Conservation (phyloP, 2,888 invertebrate species). For the Drosophila neotestacea region DNA sequence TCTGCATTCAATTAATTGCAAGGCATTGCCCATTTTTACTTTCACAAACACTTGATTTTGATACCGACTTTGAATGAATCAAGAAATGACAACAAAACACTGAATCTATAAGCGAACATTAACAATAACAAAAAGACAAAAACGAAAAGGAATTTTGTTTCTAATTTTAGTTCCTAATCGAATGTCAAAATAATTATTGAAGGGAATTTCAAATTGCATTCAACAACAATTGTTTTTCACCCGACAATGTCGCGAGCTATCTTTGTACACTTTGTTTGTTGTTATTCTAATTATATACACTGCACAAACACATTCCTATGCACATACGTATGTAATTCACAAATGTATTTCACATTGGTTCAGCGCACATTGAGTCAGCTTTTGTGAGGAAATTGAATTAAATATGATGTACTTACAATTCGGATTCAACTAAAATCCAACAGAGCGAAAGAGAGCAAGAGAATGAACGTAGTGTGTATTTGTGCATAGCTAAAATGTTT, state of each 20-base stretch:
- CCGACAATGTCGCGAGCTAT: neutral
- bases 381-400: slow-evolving; percentile 4
- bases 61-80: neutral
- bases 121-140: slow-evolving; percentile 1
- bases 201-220: slow-evolving; percentile 24
- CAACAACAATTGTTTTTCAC: slow-evolving; percentile 4
- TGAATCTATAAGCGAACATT: slow-evolving; percentile 6
- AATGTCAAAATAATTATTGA: slow-evolving; percentile 11
- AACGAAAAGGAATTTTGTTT: slow-evolving; percentile 5
- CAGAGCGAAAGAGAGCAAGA: neutral
- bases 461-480: neutral
- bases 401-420: neutral
- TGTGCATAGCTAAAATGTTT: neutral
- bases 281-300: neutral
- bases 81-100: too few species aligned
- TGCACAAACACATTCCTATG: neutral
- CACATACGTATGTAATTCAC: slow-evolving; percentile 9
- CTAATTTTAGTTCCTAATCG: slow-evolving; percentile 1
- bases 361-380: slow-evolving; percentile 18
- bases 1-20: slow-evolving; percentile 7
- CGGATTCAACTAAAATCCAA: slow-evolving; percentile 1
- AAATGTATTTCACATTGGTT: slow-evolving; percentile 5
- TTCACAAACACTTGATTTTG: slow-evolving; percentile 17
- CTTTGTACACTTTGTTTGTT: neutral
- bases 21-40: slow-evolving; percentile 60